phyloP scores from a whole-genome alignment of 2,113 vertebrate genomes.

The Microcebus griseorufus region DNA sequence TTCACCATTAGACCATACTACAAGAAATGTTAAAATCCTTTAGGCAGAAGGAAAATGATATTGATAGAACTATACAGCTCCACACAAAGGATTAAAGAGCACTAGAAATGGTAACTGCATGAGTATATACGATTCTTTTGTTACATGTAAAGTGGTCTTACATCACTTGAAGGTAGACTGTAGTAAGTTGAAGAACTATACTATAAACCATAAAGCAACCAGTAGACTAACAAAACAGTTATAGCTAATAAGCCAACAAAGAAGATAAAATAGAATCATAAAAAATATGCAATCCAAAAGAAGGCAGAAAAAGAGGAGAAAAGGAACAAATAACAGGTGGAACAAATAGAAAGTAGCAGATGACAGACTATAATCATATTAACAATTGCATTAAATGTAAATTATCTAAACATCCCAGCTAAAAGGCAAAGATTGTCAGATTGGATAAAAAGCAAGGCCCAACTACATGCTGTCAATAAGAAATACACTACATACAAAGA shows the following conservation, averaged over 20 bases:
- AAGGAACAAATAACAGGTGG: neutral
- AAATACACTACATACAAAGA: neutral
- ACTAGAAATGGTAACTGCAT: neutral
- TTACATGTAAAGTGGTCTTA: neutral
- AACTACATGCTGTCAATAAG: neutral
- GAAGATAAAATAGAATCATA: neutral
- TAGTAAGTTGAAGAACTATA: neutral
- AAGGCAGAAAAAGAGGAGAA: neutral
- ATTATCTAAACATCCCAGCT: constrained; percentile 26
- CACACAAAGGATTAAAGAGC: neutral
- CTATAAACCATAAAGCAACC: neutral
- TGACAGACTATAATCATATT: neutral
- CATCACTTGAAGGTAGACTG: neutral
- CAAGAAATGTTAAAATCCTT: constrained; percentile 12
- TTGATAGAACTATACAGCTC: neutral
- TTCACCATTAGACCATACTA: neutral
- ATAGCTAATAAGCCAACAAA: neutral
- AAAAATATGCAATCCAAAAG: neutral
- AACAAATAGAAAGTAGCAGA: constrained; percentile 28
- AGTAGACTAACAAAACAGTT: neutral
- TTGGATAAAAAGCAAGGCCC: neutral
- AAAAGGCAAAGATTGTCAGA: neutral
- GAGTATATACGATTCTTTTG: neutral
- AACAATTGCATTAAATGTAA: constrained; percentile 11
- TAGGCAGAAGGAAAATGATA: neutral